Conservation (phyloP, 2,797 vertebrate genomes). For the Squalus acanthias region DNA sequence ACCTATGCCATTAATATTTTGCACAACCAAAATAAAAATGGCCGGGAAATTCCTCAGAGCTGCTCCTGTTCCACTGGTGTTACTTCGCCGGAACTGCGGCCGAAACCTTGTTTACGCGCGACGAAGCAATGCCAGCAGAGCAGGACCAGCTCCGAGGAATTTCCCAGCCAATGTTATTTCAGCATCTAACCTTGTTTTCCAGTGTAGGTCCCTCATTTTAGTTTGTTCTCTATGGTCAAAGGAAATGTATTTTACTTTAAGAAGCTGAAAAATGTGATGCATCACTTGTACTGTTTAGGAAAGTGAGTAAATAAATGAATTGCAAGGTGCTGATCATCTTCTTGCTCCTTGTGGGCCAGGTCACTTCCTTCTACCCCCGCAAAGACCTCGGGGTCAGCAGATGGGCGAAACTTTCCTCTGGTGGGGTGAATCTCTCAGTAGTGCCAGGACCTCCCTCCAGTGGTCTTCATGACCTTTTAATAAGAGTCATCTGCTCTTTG, state of each 20-base stretch:
- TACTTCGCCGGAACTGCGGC: not conserved
- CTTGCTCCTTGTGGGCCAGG: not conserved
- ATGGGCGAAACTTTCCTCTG: not conserved
- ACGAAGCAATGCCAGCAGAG: not conserved
- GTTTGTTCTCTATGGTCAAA: not conserved
- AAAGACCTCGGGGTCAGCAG: constrained; percentile 16
- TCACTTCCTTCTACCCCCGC: not conserved
- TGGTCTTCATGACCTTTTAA: not conserved
- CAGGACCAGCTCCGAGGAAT: not conserved
- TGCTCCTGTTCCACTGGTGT: not conserved
- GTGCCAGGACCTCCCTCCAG: not conserved
- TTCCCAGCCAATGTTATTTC: not conserved
- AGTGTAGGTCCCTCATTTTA: not conserved
- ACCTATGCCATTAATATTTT: not conserved
- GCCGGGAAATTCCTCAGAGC: not conserved
- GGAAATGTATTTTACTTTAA: not conserved
- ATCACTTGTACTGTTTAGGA: not conserved
- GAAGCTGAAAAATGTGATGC: not conserved
- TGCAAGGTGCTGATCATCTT: not conserved
- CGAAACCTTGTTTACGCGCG: too few species aligned
- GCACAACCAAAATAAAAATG: not conserved
- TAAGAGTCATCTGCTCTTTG: not conserved
- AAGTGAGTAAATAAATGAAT: not conserved
- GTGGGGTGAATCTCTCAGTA: not conserved
- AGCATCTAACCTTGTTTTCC: not conserved